Evolutionary conservation across 2,113 vertebrate genomes (phyloP).

Genomic region (Aptenodytes forsteri): DNA sequence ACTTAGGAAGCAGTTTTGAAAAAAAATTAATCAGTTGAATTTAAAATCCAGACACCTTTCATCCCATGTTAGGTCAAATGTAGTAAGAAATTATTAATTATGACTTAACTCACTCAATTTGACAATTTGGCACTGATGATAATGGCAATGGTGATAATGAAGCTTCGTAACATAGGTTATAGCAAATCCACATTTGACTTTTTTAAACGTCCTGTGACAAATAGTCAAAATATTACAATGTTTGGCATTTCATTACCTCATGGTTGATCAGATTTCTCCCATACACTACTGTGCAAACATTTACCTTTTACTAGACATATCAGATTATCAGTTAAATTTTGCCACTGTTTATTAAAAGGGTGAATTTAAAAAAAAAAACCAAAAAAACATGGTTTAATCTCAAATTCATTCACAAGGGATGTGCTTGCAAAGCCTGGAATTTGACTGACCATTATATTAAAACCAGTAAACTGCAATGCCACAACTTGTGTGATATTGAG

Average conservation of each 20-base stretch:
- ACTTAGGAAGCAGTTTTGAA: neutral
- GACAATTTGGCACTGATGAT: neutral
- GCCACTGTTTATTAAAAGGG: neutral
- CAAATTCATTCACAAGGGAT: neutral
- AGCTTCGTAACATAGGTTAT: neutral
- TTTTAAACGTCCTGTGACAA: neutral
- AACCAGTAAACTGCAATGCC: neutral
- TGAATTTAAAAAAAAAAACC: neutral
- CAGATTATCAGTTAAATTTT: neutral
- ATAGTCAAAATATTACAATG: neutral
- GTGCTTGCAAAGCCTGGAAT: neutral
- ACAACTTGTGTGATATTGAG: neutral
- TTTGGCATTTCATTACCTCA: neutral
- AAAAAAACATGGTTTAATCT: neutral
- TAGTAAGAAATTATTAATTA: neutral
- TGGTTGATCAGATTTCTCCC: neutral
- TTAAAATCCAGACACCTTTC: neutral
- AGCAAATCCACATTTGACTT: neutral
- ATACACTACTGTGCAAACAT: neutral
- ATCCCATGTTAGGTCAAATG: neutral
- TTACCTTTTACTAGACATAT: neutral
- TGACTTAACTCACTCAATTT: neutral
- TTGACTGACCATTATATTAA: neutral
- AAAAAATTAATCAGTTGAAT: neutral
- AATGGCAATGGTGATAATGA: neutral